These are phyloP conservation scores for Pollimyrus isidori DNA, from an alignment of 2,113 vertebrate genomes.

Conservation along the genomic window DNA sequence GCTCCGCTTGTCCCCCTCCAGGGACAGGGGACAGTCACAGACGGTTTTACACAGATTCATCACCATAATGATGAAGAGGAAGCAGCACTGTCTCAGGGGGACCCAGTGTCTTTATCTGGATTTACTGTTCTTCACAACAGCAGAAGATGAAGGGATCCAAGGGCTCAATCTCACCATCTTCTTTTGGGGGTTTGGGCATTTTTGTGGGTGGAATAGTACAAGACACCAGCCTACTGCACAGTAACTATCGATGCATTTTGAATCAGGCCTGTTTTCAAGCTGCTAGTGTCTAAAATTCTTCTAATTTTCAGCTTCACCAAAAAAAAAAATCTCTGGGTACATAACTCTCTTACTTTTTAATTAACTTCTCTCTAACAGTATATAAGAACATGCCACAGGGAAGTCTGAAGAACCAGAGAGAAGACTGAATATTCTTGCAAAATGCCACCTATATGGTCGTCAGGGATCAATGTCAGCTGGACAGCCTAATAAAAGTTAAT, in stretches of 20 bases:
- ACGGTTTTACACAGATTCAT: slow-evolving; percentile 23
- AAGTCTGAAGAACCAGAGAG: not conserved
- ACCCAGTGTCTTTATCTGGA: slow-evolving; percentile 40
- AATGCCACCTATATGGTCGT: not conserved
- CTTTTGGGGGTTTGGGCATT: slow-evolving; percentile 26
- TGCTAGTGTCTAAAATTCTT: not conserved
- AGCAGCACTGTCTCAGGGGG: slow-evolving; percentile 32
- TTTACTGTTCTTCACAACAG: slow-evolving; percentile 33
- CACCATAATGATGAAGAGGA: slow-evolving; percentile 37
- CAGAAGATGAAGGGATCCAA: slow-evolving; percentile 40
- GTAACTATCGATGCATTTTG: not conserved
- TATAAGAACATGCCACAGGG: not conserved
- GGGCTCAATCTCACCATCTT: slow-evolving; percentile 35
- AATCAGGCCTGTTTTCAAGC: not conserved
- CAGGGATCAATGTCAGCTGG: not conserved
- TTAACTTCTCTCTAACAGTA: not conserved
- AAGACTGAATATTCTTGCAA: not conserved
- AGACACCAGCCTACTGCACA: not conserved
- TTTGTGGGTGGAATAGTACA: not conserved
- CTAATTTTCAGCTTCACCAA: not conserved
- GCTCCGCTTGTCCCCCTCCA: not conserved
- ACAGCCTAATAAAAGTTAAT: not conserved
- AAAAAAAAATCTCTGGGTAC: not conserved
- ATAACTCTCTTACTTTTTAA: not conserved
- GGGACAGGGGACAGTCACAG: not conserved